These are phyloP conservation scores for Prosopocoilus inquinatus DNA, from an alignment of 2,888 invertebrate species.

Conservation along the genomic window DNA sequence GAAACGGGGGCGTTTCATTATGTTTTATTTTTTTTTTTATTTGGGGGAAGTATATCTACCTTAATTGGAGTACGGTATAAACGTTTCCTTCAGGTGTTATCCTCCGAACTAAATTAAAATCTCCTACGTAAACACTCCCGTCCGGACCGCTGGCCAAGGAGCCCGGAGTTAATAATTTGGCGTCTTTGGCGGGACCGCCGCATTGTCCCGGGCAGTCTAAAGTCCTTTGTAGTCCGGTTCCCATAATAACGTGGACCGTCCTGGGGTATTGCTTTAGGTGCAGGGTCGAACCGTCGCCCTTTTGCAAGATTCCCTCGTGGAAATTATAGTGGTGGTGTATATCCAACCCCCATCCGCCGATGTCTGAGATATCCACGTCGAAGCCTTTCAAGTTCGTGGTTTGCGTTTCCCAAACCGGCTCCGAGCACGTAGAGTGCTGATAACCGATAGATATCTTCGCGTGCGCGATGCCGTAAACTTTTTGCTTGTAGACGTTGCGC, in stretches of 20 bases:
- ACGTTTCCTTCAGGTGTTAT: slow-evolving; percentile 89
- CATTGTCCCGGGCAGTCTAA: slow-evolving; percentile 85
- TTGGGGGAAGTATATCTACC: slow-evolving; percentile 53
- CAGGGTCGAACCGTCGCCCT: slow-evolving; percentile 91
- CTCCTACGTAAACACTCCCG: slow-evolving; percentile 95
- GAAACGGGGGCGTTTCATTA: neutral
- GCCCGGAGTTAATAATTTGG: slow-evolving; percentile 87
- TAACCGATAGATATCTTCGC: slow-evolving; percentile 92
- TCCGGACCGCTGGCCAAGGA: slow-evolving; percentile 94
- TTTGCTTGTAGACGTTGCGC: slow-evolving; percentile 95
- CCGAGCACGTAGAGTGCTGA: slow-evolving; percentile 83
- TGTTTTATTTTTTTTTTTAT: neutral
- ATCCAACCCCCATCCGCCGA: slow-evolving; percentile 97
- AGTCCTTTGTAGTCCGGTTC: slow-evolving; percentile 83
- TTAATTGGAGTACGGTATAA: slow-evolving; percentile 83
- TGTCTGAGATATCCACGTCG: slow-evolving; percentile 94
- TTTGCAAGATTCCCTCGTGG: slow-evolving; percentile 96
- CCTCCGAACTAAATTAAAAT: slow-evolving; percentile 90
- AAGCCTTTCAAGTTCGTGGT: slow-evolving; percentile 92
- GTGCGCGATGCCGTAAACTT: slow-evolving; percentile 85
- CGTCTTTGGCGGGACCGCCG: slow-evolving; percentile 81
- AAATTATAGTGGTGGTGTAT: slow-evolving; percentile 99
- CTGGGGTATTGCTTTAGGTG: slow-evolving; percentile 91
- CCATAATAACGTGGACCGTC: slow-evolving; percentile 89
- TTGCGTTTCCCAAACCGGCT: slow-evolving; percentile 93